Evolutionary conservation across 2,797 vertebrate genomes (phyloP), one percentile per base, ranked within the genome.

Genomic region (Pristis pectinata): DNA sequence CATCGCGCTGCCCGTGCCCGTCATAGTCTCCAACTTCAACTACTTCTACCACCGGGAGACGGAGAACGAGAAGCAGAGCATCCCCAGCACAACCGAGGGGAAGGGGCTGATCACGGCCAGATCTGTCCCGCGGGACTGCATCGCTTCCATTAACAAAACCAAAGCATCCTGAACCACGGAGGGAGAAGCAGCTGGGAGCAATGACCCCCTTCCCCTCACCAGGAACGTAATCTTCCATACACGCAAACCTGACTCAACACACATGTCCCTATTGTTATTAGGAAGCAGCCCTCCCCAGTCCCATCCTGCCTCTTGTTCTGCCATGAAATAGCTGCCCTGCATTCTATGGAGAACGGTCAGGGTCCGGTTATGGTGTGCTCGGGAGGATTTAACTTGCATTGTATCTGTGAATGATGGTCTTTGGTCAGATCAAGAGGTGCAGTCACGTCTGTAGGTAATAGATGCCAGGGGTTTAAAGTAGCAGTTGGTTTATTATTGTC

Each of bases 1-100:
- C 96, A 99, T 99, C 19, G 99, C 99, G 0, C 97, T 99, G 64
- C 99, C 99, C 0, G 99, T 99, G 41, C 99, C 99, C 0, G 99
- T 99, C 96, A 99, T 99, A 4, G 99, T 99, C 96, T 99, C 99
- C 34, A 99, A 99, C 95, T 99, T 99, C 96, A 99, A 99, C 96
- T 99, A 99, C 95, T 99, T 99, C 96, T 99, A 99, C 96, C 99
- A 99, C 96, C 97, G 99, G 0, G 98, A 98, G 97, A 98, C 98
- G 0, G 98, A 98, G 96, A 99, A 99, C 0, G 98, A 98, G 95
- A 98, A 98, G 95, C 97, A 97, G 37, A 96, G 97, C 59, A 96
- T 99, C 94, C 98, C 27, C 1, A 27, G 3, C 1, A 15, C 98
- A 0, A 97, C 97, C 70, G 98, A 98, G 1, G 96, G 97, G n/a